Evolutionary conservation across 2,888 invertebrate species (phyloP).

Genomic region (Cataglyphis rosenhaueri): DNA sequence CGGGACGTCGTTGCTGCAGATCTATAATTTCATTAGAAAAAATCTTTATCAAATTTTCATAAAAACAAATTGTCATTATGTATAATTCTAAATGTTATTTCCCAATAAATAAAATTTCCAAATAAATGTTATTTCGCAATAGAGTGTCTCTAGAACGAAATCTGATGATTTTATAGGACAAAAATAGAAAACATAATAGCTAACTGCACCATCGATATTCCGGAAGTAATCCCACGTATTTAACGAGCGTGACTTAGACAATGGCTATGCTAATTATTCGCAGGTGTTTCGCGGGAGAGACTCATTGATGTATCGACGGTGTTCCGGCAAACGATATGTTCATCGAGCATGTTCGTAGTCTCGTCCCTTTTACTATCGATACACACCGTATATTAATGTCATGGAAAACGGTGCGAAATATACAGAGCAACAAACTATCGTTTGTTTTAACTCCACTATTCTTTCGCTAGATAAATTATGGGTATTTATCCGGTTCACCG

Average conservation of each 20-base stretch:
- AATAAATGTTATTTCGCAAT: too few relatives aligned
- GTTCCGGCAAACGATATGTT: constrained; percentile 21
- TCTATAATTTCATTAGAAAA: background rate
- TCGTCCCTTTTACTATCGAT: background rate
- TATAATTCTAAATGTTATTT: constrained; percentile 9
- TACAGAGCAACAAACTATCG: constrained; percentile 25
- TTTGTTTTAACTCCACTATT: constrained; percentile 55
- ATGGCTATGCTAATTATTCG: constrained; percentile 51
- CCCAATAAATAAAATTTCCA: too few relatives aligned
- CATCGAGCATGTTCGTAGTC: background rate
- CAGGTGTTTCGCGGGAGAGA: constrained; percentile 27
- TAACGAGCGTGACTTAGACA: constrained; percentile 46
- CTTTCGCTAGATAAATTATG: constrained; percentile 68
- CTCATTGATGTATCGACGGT: constrained; percentile 38
- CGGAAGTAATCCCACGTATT: constrained; percentile 51
- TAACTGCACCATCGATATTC: constrained; percentile 26
- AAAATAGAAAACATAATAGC: constrained; percentile 22
- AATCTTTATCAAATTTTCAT: background rate
- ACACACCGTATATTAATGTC: background rate
- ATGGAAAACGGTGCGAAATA: constrained; percentile 14
- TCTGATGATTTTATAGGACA: constrained; percentile 7
- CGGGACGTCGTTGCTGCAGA: too few relatives aligned
- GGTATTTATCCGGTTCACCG: constrained; percentile 73
- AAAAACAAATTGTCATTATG: constrained; percentile 15
- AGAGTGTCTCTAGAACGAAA: background rate